phyloP scores from a whole-genome alignment of 2,888 invertebrate genomes.

The Epistrophella euchroma region DNA sequence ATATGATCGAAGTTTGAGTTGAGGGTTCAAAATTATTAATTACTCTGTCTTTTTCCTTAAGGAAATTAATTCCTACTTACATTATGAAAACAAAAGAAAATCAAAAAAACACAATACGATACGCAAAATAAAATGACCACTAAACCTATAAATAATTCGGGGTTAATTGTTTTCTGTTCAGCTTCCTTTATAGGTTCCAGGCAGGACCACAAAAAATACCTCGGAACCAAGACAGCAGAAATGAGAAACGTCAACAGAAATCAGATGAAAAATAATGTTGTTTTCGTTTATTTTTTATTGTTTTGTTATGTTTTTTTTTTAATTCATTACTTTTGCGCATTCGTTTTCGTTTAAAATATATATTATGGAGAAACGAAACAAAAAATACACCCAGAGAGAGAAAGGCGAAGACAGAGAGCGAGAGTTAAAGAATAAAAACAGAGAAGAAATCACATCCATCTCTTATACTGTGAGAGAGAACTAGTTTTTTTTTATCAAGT shows the following conservation, averaged over 20 bases:
- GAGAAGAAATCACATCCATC: constrained; percentile 23
- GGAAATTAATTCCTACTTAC: no score
- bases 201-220: no score
- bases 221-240: not conserved
- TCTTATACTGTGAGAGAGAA: constrained; percentile 63
- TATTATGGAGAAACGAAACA: not conserved
- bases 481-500: not conserved
- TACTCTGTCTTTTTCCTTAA: no score
- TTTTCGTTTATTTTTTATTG: constrained; percentile 62
- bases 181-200: no score
- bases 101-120: not conserved
- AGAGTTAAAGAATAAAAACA: constrained; percentile 36
- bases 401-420: not conserved
- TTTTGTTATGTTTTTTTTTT: constrained; percentile 5
- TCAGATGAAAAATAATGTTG: constrained; percentile 19
- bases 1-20: not conserved
- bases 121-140: not conserved
- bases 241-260: constrained; percentile 23
- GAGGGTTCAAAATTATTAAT: not conserved
- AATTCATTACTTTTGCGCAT: constrained; percentile 1
- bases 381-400: not conserved
- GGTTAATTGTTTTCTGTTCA: not conserved
- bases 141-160: not conserved
- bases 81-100: no score
- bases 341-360: not conserved